A percentile compares a stretch with the other conserved stretches of the same genome.
These are phyloP conservation scores for Scotopteryx bipunctaria DNA, from an alignment of 2,888 invertebrate genomes.

Conservation along the genomic window DNA sequence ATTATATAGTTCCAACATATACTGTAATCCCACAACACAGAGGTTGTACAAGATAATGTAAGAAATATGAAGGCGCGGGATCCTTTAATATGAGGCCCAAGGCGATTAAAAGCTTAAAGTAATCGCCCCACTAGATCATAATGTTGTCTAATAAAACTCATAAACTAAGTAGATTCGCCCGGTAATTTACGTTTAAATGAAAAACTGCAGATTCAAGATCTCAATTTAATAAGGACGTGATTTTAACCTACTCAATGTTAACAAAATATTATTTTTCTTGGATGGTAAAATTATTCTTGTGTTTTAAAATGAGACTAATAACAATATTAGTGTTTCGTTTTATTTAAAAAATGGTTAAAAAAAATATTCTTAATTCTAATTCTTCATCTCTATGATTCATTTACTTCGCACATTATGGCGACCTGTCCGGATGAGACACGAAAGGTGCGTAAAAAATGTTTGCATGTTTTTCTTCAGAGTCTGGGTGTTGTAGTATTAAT, in stretches of 20 bases:
- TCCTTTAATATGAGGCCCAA: constrained; percentile 44
- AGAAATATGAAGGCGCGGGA: constrained; percentile 45
- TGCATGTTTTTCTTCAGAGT: too few relatives aligned
- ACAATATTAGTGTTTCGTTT: too few relatives aligned
- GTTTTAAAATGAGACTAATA: too few relatives aligned
- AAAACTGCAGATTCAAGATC: constrained; percentile 10
- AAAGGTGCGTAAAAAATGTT: too few relatives aligned
- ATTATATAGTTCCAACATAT: constrained; percentile 26
- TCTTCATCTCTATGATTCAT: too few relatives aligned
- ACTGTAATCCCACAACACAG: constrained; percentile 26
- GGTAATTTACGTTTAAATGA: constrained; percentile 31
- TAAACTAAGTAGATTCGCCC: constrained; percentile 31
- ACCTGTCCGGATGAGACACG: too few relatives aligned
- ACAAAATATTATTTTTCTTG: constrained; percentile 8
- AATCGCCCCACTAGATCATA: constrained; percentile 41
- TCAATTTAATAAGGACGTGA: constrained; percentile 1
- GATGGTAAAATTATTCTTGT: too few relatives aligned
- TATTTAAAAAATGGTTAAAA: too few relatives aligned
- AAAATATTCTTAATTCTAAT: too few relatives aligned
- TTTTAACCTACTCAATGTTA: neutral
- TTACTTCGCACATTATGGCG: too few relatives aligned
- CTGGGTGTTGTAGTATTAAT: too few relatives aligned
- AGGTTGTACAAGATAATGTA: constrained; percentile 41
- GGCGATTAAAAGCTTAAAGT: constrained; percentile 45
- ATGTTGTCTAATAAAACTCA: constrained; percentile 39